These are phyloP conservation scores for Monochamus saltuarius DNA, from an alignment of 1,140 invertebrate genomes.

Conservation along the genomic window DNA sequence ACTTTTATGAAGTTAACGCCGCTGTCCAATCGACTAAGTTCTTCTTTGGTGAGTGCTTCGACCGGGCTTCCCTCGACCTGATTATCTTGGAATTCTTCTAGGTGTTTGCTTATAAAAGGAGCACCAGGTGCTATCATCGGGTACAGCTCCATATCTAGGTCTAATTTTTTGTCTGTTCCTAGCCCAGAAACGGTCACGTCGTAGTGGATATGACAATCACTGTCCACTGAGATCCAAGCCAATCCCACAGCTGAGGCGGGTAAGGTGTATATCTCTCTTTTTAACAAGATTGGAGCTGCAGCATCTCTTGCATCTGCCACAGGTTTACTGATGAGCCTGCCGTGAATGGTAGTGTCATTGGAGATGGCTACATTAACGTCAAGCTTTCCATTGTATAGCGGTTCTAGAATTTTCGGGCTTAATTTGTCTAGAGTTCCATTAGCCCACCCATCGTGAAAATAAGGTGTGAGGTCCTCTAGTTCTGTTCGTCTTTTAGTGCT, in stretches of 20 bases:
- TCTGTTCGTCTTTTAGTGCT: conserved; percentile 67
- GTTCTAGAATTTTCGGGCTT: conserved; percentile 70
- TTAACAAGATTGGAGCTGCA: conserved; percentile 65
- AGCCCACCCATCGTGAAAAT: conserved; percentile 60
- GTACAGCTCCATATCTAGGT: conserved; percentile 65
- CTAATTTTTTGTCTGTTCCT: conserved; percentile 50
- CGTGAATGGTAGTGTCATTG: conserved; percentile 59
- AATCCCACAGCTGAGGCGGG: conserved; percentile 64
- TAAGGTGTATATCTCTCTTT: conserved; percentile 56
- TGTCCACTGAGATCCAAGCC: conserved; percentile 79
- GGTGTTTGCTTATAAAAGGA: conserved; percentile 60
- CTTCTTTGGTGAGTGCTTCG: conserved; percentile 58
- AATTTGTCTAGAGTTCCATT: conserved; percentile 68
- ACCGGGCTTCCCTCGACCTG: conserved; percentile 64
- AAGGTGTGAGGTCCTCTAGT: conserved; percentile 68
- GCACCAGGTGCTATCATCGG: conserved; percentile 65
- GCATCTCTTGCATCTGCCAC: conserved; percentile 75
- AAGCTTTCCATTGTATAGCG: conserved; percentile 76
- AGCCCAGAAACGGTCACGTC: conserved; percentile 61
- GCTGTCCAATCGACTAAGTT: conserved; percentile 60
- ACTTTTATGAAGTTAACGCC: conserved; percentile 62
- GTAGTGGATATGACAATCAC: conserved; percentile 80
- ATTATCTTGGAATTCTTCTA: conserved; percentile 63
- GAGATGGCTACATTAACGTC: conserved; percentile 70
- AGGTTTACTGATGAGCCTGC: conserved; percentile 64